Base-by-base conservation (phyloP, 2,888 invertebrate genomes). In the Caenorhabditis sp. region DNA sequence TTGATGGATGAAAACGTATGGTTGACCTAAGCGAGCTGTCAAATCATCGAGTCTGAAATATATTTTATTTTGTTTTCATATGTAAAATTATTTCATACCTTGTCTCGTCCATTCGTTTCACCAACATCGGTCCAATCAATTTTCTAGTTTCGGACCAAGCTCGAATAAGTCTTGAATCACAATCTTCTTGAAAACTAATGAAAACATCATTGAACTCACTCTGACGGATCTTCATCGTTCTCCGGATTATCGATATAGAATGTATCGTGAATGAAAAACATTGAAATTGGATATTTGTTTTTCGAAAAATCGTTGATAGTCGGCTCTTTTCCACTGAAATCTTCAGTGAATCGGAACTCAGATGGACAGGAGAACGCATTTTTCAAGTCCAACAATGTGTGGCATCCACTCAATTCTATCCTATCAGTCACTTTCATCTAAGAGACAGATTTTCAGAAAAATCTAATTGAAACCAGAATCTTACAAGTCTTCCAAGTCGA, bases 1-100 rank as follows among this genome's bases (percentile, higher is more conserved):
- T 88, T 94, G 94, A 89, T 97, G 97, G 72, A 93, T 91, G 90
- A 93, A 97, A 0, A 97, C 91, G 91, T 92, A 92, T 0, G 93
- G 93, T 85, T 91, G 91, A 0, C 93, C 93, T 7, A 92, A 87
- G 53, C 90, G 89, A 7, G 91, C 87, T 8, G 86, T 89, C 21
- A 92, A 87, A 77, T 91, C 91, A 20, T 88, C 81, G 52, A 92
- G 58, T 57, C 73, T 76, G 8, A 1, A 60, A 49, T 21, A 49
- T 60, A 25, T 17, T 17, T 4, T 49, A 49, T 49, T 10, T 8
- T 8, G 2, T 25, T 62, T 62, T 53, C 12, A 12, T 53, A n/a
- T 8, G 10, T 27, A 31, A 10, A 31, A 4, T 31, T 25, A 26
- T 20, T 52, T 5, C 27, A n/a, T 25, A 73, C 59, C 75, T 76